These are phyloP conservation scores for Papilio aristodemus DNA, from an alignment of 1,140 invertebrate genomes.

Conservation along the genomic window DNA sequence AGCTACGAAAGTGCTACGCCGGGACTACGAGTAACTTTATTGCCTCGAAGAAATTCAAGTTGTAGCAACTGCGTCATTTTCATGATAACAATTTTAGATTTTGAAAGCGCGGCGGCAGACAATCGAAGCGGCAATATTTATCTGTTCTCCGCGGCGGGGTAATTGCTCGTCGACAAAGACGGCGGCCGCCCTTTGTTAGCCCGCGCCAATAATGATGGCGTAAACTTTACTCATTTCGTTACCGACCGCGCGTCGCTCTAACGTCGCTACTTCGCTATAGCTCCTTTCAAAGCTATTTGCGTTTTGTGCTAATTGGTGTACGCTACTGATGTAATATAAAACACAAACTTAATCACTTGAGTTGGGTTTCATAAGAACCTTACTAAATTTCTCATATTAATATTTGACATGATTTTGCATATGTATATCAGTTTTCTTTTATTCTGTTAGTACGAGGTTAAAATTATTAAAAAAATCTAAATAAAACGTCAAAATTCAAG, in stretches of 20 bases:
- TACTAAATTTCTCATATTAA: no score
- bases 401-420: no score
- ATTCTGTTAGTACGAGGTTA: no score
- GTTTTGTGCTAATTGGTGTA: slow-evolving; percentile 15
- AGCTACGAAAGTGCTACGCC: slow-evolving; percentile 9
- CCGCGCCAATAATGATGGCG: slow-evolving; percentile 61
- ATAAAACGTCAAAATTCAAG: no score
- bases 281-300: slow-evolving; percentile 18
- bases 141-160: slow-evolving; percentile 35
- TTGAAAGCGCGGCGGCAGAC: slow-evolving; percentile 23
- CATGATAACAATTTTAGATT: slow-evolving; percentile 36
- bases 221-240: slow-evolving; percentile 72
- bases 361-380: no score
- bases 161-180: slow-evolving; percentile 66
- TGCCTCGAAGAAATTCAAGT: slow-evolving; percentile 13
- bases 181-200: slow-evolving; percentile 56
- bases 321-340: neutral
- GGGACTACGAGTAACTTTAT: slow-evolving; percentile 11
- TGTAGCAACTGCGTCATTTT: slow-evolving; percentile 1
- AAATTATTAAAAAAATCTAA: no score
- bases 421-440: no score
- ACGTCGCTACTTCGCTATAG: slow-evolving; percentile 6
- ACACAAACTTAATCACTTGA: neutral
- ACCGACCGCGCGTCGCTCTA: slow-evolving; percentile 43
- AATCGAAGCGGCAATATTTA: slow-evolving; percentile 37